Percentiles rank a stretch among this genome's conserved stretches.
Conservation (phyloP, 2,888 invertebrate genomes). For the Chymomyza procnemis region DNA sequence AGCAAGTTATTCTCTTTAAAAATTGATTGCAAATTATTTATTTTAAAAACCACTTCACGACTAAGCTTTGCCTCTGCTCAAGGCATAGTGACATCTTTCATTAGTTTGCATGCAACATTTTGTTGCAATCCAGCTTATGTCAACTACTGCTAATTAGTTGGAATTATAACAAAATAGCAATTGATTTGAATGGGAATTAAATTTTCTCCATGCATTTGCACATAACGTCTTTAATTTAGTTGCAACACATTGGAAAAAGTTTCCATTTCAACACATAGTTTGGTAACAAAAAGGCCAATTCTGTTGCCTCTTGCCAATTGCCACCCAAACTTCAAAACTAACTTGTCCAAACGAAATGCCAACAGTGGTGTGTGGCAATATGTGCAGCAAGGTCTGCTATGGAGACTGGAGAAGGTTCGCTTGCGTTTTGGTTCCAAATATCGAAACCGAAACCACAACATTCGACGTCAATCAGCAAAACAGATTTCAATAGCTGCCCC, state of each 20-base stretch:
- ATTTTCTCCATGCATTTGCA: background rate
- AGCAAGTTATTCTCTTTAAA: no score
- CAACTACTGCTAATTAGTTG: background rate
- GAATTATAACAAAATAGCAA: background rate
- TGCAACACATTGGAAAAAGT: background rate
- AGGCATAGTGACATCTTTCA: no score
- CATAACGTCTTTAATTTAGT: background rate
- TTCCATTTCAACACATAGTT: background rate
- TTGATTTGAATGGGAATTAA: background rate
- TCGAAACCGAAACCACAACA: slow-evolving; percentile 72
- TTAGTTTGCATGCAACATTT: no score
- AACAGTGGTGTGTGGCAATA: slow-evolving; percentile 30
- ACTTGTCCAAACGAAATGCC: slow-evolving; percentile 42
- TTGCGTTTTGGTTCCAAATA: slow-evolving; percentile 65
- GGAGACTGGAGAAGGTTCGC: slow-evolving; percentile 5
- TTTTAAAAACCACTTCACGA: no score
- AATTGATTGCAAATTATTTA: no score
- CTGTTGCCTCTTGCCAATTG: background rate
- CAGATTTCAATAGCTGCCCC: slow-evolving; percentile 65
- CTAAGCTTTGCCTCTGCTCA: no score
- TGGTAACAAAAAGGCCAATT: background rate
- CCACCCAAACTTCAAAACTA: slow-evolving; percentile 24
- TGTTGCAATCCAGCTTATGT: no score
- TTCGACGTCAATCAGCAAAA: slow-evolving; percentile 72
- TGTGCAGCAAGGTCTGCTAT: slow-evolving; percentile 17